Conservation (phyloP, 2,888 invertebrate genomes). For the Epiblema foenella region DNA sequence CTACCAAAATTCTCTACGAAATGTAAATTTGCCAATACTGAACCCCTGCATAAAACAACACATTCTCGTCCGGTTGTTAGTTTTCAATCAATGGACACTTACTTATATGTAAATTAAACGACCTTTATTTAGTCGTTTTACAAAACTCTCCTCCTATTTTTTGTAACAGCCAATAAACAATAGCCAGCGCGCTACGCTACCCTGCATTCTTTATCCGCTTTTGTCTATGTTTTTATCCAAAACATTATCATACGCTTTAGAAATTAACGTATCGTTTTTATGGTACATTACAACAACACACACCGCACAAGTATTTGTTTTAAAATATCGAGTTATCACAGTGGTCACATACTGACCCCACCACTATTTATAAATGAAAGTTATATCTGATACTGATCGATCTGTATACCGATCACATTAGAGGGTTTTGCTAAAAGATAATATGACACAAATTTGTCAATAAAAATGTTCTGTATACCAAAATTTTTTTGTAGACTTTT, state of each 20-base stretch:
- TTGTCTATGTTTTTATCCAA: not conserved
- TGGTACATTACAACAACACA: no score
- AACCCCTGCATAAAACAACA: not conserved
- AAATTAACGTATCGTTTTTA: not conserved
- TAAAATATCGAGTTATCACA: no score
- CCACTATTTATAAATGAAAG: no score
- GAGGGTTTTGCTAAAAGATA: no score
- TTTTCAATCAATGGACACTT: not conserved
- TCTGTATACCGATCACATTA: no score
- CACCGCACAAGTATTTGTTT: not conserved
- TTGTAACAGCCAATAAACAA: not conserved
- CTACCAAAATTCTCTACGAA: not conserved
- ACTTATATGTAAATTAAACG: not conserved
- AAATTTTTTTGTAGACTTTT: no score
- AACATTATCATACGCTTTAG: not conserved
- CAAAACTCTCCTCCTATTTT: not conserved
- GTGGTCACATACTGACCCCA: no score
- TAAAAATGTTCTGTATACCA: no score
- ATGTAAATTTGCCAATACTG: not conserved
- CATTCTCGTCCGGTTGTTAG: not conserved
- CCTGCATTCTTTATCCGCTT: not conserved
- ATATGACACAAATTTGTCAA: no score
- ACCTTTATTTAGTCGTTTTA: not conserved
- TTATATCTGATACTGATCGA: no score
- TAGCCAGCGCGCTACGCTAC: not conserved